Base-by-base conservation (phyloP, 1,140 invertebrate genomes). In the Chelonus insularis region DNA sequence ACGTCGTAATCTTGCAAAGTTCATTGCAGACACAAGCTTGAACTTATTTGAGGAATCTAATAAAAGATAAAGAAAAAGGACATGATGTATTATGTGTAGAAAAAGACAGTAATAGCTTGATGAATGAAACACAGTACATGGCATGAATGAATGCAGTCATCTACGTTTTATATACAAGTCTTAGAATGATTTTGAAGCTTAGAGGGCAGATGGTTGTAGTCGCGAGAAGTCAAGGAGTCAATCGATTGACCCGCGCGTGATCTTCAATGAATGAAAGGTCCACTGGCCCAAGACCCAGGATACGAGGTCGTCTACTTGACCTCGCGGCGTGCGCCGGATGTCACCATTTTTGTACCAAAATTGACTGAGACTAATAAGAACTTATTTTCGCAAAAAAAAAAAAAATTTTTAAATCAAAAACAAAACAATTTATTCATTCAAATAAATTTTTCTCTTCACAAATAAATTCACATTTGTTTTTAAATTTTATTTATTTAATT, bases 251-350 rank as follows among this genome's bases (percentile, higher is more conserved):
- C 73, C 68, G 67, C 65, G 60, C 51, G 41, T 65, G 57, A 64
- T 50, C 66, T 51, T 57, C 62, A 71, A 73, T 67, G 60, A 71
- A 68, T 63, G 58, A 48, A 68, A 58, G 56, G 62, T 59, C 64
- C 66, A 71, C 12, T 32, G 23, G 51, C 25, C 62, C 63, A 64
- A 72, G 73, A 73, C 70, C 71, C 72, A 74, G 71, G 73, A 73
- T 75, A 74, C 73, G 71, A 66, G 73, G 72, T 75, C 73, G 70
- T 63, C 66, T 66, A 69, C 60, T 75, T 74, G 70, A 75, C 72
- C 73, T 60, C 70, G 54, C 61, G 73, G 72, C 71, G 73, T 68
- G 63, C 72, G 73, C 73, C 73, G 73, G 73, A 75, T 74, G 73
- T 68, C 71, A 75, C 61, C 63, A 70, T 75, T 72, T 75, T 72